Base-by-base conservation (phyloP, 2,888 invertebrate species). In the Andrena minutula region DNA sequence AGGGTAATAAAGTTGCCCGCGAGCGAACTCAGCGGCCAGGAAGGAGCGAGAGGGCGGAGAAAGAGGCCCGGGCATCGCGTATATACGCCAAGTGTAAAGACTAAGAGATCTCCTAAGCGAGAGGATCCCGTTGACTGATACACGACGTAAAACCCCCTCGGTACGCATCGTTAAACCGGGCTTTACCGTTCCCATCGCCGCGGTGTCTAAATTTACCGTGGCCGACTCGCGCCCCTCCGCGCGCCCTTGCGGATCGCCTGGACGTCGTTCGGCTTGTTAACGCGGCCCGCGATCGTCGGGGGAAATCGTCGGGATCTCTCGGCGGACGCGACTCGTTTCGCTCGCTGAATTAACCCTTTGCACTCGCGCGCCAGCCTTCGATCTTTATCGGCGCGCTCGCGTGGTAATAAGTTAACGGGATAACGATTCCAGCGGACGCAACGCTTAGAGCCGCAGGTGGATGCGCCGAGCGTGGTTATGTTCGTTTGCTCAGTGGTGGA, bases 91-190 rank as follows among this genome's bases (percentile, higher is more conserved):
- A 82, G 75, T 63, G 82, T 68, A 79, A 79, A 82, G 78, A 79
- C 84, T 78, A 65, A 68, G 82, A 76, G 86, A 87, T 84, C 76
- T 70, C 73, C 63, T 78, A 68, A 84, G 84, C 75, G 84, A 83
- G 79, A 75, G 82, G 64, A 71, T 79, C 79, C 65, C 69, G 88
- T 79, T 82, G 82, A 85, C 84, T 87, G 87, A 87, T 87, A 88
- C 89, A 88, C 86, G 83, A 77, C 88, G 88, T 89, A 88, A 90
- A 90, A 87, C 88, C 88, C 84, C 80, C 10, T 1, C 56, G 23
- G 84, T 80, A 79, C 83, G 84, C 86, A 75, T 88, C 89, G 90
- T 90, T 90, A 88, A 90, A 77, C 84, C 71, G 66, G 41, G 84
- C 83, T 88, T 90, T 84, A 88, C 84, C 86, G 87, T 84, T 84